A percentile compares a stretch with the other conserved stretches of the same genome.
phyloP scores from a whole-genome alignment of 2,113 vertebrate genomes.

The Pampusana beccarii region DNA sequence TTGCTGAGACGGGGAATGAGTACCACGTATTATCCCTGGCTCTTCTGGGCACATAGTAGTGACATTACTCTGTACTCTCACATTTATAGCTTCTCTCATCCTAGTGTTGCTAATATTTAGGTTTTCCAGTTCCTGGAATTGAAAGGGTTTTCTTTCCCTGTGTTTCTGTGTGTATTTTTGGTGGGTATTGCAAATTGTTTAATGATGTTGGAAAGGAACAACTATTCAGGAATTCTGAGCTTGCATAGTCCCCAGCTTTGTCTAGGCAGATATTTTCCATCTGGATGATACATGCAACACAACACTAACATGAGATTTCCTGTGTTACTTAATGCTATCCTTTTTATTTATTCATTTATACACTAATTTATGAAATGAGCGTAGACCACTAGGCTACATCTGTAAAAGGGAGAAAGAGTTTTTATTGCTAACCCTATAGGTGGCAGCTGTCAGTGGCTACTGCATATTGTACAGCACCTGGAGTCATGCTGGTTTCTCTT shows the following conservation, averaged over 20 bases:
- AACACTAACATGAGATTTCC: background rate
- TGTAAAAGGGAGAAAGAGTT: background rate
- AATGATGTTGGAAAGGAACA: background rate
- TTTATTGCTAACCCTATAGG: background rate
- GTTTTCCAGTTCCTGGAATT: background rate
- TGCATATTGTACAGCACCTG: background rate
- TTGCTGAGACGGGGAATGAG: background rate
- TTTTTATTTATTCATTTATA: conserved; percentile 16
- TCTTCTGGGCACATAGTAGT: background rate
- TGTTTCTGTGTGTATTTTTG: background rate
- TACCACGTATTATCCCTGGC: background rate
- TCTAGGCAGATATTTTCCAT: conserved; percentile 24
- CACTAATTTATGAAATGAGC: background rate
- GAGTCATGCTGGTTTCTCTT: background rate
- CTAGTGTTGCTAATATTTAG: background rate
- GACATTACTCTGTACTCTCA: background rate
- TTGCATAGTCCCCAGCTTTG: conserved; percentile 35
- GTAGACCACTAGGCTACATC: background rate
- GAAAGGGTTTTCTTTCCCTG: rapidly evolving
- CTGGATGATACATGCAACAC: background rate
- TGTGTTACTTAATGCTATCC: background rate
- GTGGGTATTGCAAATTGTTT: background rate
- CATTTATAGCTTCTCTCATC: background rate
- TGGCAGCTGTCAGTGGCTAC: background rate
- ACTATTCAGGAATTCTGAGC: conserved; percentile 13